Conservation (phyloP, 2,797 vertebrate genomes). For the Potorous gilbertii region DNA sequence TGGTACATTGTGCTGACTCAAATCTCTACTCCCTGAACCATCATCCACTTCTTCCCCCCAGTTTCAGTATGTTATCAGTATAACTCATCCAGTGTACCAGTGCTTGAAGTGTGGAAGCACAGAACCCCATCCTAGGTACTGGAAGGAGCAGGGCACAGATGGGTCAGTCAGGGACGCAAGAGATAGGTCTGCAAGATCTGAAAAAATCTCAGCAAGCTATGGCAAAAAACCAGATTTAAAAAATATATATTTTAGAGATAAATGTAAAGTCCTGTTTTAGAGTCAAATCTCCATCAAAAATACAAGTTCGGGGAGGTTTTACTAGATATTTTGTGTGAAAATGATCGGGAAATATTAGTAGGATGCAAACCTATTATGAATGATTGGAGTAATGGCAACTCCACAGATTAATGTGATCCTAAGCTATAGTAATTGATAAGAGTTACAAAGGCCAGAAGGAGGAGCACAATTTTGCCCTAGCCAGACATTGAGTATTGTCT, state of each 20-base stretch:
- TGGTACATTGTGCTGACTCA: neutral
- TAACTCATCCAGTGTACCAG: neutral
- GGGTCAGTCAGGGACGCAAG: neutral
- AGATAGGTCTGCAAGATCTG: neutral
- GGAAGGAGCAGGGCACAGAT: neutral
- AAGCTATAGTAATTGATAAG: neutral
- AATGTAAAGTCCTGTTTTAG: neutral
- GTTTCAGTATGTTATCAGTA: neutral
- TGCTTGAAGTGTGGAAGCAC: neutral
- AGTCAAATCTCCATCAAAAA: neutral
- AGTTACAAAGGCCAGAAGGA: neutral
- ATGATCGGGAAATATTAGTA: neutral
- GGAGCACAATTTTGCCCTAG: neutral
- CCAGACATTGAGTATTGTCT: neutral
- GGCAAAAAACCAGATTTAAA: neutral
- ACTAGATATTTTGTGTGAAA: neutral
- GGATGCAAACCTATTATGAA: neutral
- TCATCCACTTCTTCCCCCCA: neutral
- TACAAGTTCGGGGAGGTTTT: neutral
- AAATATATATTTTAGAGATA: neutral
- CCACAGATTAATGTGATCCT: neutral
- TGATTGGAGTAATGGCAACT: neutral
- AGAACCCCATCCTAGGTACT: neutral
- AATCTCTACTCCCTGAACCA: neutral
- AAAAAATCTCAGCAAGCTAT: neutral